Evolutionary conservation across 1,140 invertebrate species (phyloP), one percentile per base, ranked within the genome.

Genomic region (Polypedilum pembai): DNA sequence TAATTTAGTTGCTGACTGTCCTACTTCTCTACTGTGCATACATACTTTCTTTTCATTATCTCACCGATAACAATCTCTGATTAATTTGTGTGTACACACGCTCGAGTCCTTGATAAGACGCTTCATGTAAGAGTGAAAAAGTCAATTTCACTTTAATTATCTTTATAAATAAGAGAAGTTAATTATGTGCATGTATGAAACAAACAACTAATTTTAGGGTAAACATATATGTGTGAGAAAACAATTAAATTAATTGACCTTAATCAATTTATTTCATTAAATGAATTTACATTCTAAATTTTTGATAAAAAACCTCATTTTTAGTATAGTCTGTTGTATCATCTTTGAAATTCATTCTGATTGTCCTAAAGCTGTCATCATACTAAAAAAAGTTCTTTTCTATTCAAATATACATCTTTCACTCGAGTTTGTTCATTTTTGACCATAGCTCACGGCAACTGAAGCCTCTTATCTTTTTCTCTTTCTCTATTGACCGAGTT

Each of bases 131-230:
- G 12, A 56, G 15, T n/a, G n/a, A 45, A 12, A 56, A 56, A 56
- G 45, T 56, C 45, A 56, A 56, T 56, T 56, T n/a, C 15, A 56
- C 45, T 56, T 56, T 56, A 56, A 56, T 56, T 56, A 56, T 56
- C 12, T 56, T 12, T 3, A 56, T 56, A 56, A 56, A 56, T 56
- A 56, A 56, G n/a, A n/a, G 45, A 56, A n/a, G 45, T 56, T 56
- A 56, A 56, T 56, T 12, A 56, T 56, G 12, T 56, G 45, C 12
- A 12, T 56, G 45, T 56, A 56, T 15, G n/a, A 10, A 56, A n/a
- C n/a, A n/a, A n/a, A 56, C 12, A n/a, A n/a, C n/a, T n/a, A 56
- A n/a, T 56, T 56, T 45, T n/a, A n/a, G 12, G 12, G n/a, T 56
- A n/a, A n/a, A 15, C 41, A 12, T n/a, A 15, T 45, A 41, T 45